Conservation (phyloP, 2,888 invertebrate species). For the Callimorpha dominula region DNA sequence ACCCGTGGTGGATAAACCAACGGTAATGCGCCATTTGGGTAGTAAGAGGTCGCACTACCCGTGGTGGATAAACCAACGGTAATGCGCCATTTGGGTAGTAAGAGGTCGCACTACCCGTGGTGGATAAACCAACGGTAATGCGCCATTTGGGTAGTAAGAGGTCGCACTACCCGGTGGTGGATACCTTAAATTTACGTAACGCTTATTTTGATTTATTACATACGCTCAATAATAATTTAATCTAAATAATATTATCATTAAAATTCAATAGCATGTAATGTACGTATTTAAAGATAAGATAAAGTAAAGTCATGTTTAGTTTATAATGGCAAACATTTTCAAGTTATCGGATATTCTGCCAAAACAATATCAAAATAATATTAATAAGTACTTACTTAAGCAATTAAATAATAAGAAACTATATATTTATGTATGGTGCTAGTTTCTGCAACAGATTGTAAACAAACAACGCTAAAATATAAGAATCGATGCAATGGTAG, state of each 20-base stretch:
- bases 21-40: neutral
- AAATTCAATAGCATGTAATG: neutral
- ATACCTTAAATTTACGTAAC: neutral
- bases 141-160: neutral
- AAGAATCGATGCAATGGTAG: conserved; percentile 39
- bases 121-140: no score
- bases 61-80: neutral
- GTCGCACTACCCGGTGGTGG: neutral
- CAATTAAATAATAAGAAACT: neutral
- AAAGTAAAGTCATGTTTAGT: neutral
- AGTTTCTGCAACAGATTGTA: conserved; percentile 5
- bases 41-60: neutral
- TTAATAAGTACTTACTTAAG: neutral
- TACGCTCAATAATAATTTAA: neutral
- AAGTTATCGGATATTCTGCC: neutral
- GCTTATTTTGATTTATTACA: neutral
- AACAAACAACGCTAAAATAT: conserved; percentile 18
- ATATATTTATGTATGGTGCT: neutral
- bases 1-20: no score
- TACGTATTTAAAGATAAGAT: conserved; percentile 2
- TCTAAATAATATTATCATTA: neutral
- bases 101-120: neutral
- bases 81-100: neutral
- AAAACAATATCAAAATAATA: neutral
- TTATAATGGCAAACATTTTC: neutral